A percentile compares a stretch with the other conserved stretches of the same genome.
Evolutionary conservation across 2,797 vertebrate species (phyloP).

Genomic region (Microtus obscurus): DNA sequence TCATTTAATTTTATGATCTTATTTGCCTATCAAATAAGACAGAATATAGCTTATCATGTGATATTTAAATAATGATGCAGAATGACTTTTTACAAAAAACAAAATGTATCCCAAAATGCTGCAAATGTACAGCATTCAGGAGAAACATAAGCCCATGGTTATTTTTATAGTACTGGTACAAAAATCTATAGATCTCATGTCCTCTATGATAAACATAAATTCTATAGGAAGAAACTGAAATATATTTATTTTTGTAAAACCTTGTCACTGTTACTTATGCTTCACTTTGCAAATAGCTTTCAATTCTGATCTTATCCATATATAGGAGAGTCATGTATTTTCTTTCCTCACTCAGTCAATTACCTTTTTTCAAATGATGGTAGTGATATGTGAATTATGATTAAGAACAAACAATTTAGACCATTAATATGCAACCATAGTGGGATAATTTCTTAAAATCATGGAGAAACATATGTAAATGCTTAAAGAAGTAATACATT

Average conservation of each 20-base stretch:
- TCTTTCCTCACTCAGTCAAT: background rate
- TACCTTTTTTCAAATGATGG: background rate
- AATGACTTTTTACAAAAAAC: background rate
- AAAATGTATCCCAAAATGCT: background rate
- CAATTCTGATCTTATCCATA: background rate
- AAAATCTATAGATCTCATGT: background rate
- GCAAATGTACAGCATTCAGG: background rate
- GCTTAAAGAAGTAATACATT: background rate
- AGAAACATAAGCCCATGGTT: background rate
- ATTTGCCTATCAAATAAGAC: conserved; percentile 32
- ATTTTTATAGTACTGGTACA: background rate
- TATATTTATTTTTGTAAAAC: background rate
- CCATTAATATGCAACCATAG: conserved; percentile 17
- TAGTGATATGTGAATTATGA: background rate
- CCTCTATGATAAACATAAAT: background rate
- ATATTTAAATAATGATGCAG: conserved; percentile 23
- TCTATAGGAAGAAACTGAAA: background rate
- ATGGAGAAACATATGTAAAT: background rate
- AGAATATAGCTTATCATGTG: background rate
- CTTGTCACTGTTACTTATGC: background rate
- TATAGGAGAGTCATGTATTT: background rate
- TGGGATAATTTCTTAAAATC: conserved; percentile 48
- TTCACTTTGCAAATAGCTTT: background rate
- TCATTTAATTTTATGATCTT: background rate
- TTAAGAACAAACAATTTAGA: background rate